Evolutionary conservation across 2,797 vertebrate genomes (phyloP), one percentile per base, ranked within the genome.

Genomic region (Scolopax rusticola): DNA sequence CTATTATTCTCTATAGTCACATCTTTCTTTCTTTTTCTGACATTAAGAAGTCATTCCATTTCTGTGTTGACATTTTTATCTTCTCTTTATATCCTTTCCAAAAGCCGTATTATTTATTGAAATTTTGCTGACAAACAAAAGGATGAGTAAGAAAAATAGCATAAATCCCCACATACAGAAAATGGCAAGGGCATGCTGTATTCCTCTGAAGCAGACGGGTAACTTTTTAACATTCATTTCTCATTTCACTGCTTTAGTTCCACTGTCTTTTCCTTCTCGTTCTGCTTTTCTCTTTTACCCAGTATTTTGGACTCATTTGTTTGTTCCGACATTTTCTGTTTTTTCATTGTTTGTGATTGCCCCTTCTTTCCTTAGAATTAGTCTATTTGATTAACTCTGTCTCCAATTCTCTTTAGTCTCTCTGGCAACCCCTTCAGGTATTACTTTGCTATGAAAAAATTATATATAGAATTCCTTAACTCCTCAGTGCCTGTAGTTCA

Each of bases 31-130:
- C 47, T 89, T 94, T 54, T 90, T 88, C 71, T 78, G 73, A 84
- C 56, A 74, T 81, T 86, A 95, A 83, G 70, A 56, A 93, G 90
- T 77, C 57, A 77, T 96, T 92, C 61, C 21, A 59, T 91, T 92
- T 80, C 89, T 45, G 25, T 47, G 79, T 45, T 94, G 87, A 64
- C 74, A 75, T 90, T 95, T 96, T 95, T 82, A 89, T 82, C 40
- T 90, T 91, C 56, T 76, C 59, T 87, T 88, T 77, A 73, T 41
- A 88, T 56, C 24, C 64, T 68, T 87, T 80, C 43, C 78, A 91
- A 90, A 95, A 92, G 50, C 45, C 12, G 1, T 67, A 32, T 68
- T 84, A 70, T 70, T 84, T 89, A 74, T 57, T 81, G 84, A 76
- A 36, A 86, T 89, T 76, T 51, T 88, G 43, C 80, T 84, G 85